Conservation (phyloP, 2,797 vertebrate genomes). For the Hapalemur alaotrensis region DNA sequence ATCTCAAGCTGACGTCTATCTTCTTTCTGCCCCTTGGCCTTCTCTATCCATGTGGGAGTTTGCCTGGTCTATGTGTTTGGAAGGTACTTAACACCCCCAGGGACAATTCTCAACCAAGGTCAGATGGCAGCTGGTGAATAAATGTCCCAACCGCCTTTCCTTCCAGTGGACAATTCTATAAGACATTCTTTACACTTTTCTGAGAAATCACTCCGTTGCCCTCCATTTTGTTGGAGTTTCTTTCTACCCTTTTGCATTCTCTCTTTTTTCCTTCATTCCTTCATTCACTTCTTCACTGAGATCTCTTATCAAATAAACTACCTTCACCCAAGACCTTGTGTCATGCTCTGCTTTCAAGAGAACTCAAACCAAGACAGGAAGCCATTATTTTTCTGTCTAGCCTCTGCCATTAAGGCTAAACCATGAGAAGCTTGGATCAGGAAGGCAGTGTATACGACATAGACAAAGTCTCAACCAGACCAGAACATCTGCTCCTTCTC, state of each 20-base stretch:
- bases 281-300: neutral
- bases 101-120: neutral
- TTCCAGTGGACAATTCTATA: neutral
- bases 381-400: neutral
- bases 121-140: neutral
- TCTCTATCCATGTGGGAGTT: neutral
- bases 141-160: neutral
- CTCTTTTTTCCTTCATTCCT: neutral
- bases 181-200: neutral
- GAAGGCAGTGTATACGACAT: neutral
- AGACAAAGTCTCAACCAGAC: neutral
- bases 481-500: neutral
- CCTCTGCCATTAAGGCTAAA: neutral
- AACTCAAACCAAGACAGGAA: neutral
- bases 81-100: neutral
- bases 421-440: neutral
- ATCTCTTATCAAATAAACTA: slow-evolving; percentile 2
- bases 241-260: neutral
- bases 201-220: neutral
- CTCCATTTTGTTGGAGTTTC: neutral
- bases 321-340: neutral
- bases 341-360: neutral
- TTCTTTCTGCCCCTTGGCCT: neutral
- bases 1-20: neutral
- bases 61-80: neutral